These are phyloP conservation scores for Platorchestia sp. DNA, from an alignment of 1,140 invertebrate species.

Conservation along the genomic window DNA sequence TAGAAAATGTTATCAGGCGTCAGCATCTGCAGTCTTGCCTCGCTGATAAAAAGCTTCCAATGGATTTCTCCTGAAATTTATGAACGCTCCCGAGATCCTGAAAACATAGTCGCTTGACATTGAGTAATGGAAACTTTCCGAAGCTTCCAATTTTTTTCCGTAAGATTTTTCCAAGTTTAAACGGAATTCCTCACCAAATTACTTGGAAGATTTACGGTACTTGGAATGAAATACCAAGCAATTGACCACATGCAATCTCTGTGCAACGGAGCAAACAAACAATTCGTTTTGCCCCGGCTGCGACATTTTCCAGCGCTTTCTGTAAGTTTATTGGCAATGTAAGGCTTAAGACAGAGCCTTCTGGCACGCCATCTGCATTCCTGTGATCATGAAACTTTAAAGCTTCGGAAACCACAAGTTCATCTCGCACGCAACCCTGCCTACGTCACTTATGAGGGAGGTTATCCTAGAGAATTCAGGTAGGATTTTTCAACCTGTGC, in stretches of 20 bases:
- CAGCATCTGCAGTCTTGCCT: neutral
- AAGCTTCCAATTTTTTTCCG: neutral
- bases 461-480: neutral
- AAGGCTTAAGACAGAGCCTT: neutral
- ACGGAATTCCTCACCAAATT: slow-evolving; percentile 15
- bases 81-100: neutral
- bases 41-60: slow-evolving; percentile 9
- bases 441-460: neutral
- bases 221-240: slow-evolving; percentile 24
- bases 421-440: neutral
- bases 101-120: slow-evolving; percentile 26
- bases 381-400: neutral
- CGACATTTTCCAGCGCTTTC: slow-evolving; percentile 11
- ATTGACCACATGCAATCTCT: neutral
- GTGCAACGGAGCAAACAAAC: slow-evolving; percentile 36
- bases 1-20: neutral
- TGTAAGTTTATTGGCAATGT: slow-evolving; percentile 43
- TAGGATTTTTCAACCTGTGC: neutral
- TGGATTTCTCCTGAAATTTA: slow-evolving; percentile 15
- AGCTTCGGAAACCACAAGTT: neutral
- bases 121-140: slow-evolving; percentile 15
- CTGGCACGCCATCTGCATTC: slow-evolving; percentile 2
- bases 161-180: neutral
- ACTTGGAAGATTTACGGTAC: neutral
- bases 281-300: neutral